Evolutionary conservation across 2,888 invertebrate genomes (phyloP).

Genomic region (Nycteola revayana): DNA sequence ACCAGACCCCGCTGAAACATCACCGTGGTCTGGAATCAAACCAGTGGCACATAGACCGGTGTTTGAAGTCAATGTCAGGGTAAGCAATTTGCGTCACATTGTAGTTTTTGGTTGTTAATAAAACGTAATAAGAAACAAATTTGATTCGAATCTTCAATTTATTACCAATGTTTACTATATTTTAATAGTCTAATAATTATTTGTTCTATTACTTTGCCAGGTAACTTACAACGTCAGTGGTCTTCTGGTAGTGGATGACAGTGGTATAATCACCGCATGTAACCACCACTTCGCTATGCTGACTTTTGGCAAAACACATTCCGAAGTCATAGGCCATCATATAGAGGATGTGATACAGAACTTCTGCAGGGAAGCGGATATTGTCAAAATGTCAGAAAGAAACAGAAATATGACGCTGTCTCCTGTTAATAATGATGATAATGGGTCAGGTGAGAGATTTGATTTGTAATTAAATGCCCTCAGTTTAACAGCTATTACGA

Average conservation of each 20-base stretch:
- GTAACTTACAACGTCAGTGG: slow-evolving; percentile 85
- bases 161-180: too few relatives aligned
- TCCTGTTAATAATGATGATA: slow-evolving; percentile 77
- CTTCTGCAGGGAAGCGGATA: slow-evolving; percentile 82
- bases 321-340: slow-evolving; percentile 81
- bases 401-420: slow-evolving; percentile 80
- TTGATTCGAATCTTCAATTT: too few relatives aligned
- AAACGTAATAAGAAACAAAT: too few relatives aligned
- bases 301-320: slow-evolving; percentile 84
- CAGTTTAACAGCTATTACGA: too few relatives aligned
- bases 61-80: slow-evolving; percentile 67
- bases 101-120: too few relatives aligned
- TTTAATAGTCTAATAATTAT: too few relatives aligned
- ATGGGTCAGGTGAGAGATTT: slow-evolving; percentile 67
- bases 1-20: slow-evolving; percentile 46
- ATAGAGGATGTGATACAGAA: slow-evolving; percentile 83
- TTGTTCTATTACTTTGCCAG: slow-evolving; percentile 50
- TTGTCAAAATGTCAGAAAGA: slow-evolving; percentile 61
- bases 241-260: slow-evolving; percentile 83
- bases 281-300: slow-evolving; percentile 86
- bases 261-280: slow-evolving; percentile 84
- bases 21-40: slow-evolving; percentile 53
- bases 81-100: too few relatives aligned
- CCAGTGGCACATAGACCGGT: slow-evolving; percentile 39
- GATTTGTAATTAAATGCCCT: too few relatives aligned